Conservation (phyloP, 1,140 invertebrate genomes). For the Branchinecta lynchi region DNA sequence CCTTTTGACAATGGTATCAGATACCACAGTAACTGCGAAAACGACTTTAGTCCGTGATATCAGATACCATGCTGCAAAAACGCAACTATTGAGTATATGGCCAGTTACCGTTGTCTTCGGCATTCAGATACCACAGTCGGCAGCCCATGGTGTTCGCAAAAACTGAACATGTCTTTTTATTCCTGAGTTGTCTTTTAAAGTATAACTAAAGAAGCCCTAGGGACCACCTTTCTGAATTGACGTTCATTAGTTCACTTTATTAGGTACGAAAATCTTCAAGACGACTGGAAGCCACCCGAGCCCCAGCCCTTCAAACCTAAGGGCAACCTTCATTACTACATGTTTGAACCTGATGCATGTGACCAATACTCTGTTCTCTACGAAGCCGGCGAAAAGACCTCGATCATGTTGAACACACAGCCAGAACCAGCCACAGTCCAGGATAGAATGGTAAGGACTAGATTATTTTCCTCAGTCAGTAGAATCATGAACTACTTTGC, state of each 20-base stretch:
- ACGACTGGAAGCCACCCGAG: conserved; percentile 78
- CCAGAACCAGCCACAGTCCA: conserved; percentile 69
- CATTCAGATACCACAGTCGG: too few relatives aligned
- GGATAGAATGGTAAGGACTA: conserved; percentile 53
- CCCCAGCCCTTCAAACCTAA: conserved; percentile 71
- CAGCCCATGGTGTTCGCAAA: too few relatives aligned
- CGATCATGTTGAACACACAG: conserved; percentile 77
- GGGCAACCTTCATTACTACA: conserved; percentile 75
- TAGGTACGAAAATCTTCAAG: conserved; percentile 75
- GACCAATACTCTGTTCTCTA: conserved; percentile 89
- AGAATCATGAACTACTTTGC: neutral
- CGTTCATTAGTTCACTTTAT: conserved; percentile 20
- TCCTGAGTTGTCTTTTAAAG: too few relatives aligned
- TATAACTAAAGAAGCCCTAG: too few relatives aligned
- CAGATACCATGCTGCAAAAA: too few relatives aligned
- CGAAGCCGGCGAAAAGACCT: conserved; percentile 58
- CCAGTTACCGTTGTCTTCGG: too few relatives aligned
- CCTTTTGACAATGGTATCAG: too few relatives aligned
- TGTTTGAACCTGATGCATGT: conserved; percentile 80
- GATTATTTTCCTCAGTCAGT: conserved; percentile 2
- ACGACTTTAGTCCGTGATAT: too few relatives aligned
- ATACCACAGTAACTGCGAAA: too few relatives aligned
- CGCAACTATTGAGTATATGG: too few relatives aligned
- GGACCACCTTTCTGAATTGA: too few relatives aligned
- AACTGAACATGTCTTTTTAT: too few relatives aligned